These are phyloP conservation scores for Rhopalosiphum maidis DNA, from an alignment of 1,140 invertebrate species.

Conservation along the genomic window DNA sequence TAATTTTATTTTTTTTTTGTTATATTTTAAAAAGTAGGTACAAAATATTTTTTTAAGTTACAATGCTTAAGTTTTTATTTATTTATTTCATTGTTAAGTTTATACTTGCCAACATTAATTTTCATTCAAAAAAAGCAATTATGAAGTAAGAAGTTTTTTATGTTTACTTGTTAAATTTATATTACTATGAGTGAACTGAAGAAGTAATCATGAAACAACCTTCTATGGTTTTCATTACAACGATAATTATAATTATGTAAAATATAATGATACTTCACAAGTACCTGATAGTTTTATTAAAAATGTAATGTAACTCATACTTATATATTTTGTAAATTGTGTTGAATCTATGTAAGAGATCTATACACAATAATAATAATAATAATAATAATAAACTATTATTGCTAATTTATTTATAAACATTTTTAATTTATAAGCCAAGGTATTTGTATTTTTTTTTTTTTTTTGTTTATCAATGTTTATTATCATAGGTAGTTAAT, in stretches of 20 bases:
- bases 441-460: background rate
- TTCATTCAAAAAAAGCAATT: constrained; percentile 9
- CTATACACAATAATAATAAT: background rate
- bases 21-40: constrained; percentile 26
- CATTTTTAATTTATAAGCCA: background rate
- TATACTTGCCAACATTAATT: constrained; percentile 23
- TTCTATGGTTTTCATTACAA: background rate
- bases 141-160: background rate
- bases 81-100: constrained; percentile 44
- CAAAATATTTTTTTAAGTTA: constrained; percentile 46
- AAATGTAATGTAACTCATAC: background rate
- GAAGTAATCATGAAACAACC: constrained; percentile 6
- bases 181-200: constrained; percentile 3
- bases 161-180: background rate
- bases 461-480: background rate
- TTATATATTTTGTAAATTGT: constrained; percentile 41
- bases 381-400: background rate
- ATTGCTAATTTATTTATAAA: constrained; percentile 21
- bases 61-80: constrained; percentile 32
- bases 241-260: constrained; percentile 15
- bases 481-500: background rate
- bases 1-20: constrained; percentile 18
- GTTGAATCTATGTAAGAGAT: background rate
- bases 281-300: constrained; percentile 51
- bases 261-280: constrained; percentile 41